Evolutionary conservation across 2,113 vertebrate species (phyloP), one percentile per base, ranked within the genome.

Genomic region (Vulpes vulpes): DNA sequence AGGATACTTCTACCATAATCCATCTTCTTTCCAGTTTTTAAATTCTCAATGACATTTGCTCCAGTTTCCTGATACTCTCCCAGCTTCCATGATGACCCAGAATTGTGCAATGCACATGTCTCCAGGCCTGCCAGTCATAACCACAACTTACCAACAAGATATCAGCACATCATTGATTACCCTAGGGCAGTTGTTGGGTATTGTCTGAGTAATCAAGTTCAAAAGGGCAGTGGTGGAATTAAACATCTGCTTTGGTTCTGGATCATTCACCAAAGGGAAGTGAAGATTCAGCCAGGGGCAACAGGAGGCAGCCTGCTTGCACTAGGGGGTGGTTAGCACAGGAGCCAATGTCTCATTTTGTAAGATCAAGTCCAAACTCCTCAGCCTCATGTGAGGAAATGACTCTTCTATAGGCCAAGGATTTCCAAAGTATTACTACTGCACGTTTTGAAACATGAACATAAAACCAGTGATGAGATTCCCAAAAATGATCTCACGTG

Each of bases 121-220:
- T 62, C 67, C 62, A 32, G 51, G 23, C 78, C 32, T 94, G 35
- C 55, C 0, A 0, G 43, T 51, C 62, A 60, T 25, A 12, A 92
- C 23, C 19, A 5, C 74, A 78, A 10, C 3, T 83, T 64, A 69
- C 65, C 49, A 65, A 19, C 17, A 94, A 55, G 53, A 62, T 90
- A 76, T 92, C 96, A 78, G 59, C 91, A 55, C 38, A 64, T 32
- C 22, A 90, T 81, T 74, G 91, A 94, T 93, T 53, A 74, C 65
- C 90, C 92, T 43, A 71, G 25, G 92, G 90, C 53, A 6, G 30
- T 62, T 74, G n/a, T 16, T 62, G 53, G 62, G 59, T 91, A 60
- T 43, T 32, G 65, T 82, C 23, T 87, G 98, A 98, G 90, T 97
- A 92, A 97, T 71, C 30, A 59, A n/a, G 87, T 89, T 96, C 95